These are phyloP conservation scores for Cichladusa arquata DNA, from an alignment of 2,113 vertebrate genomes.

Conservation along the genomic window DNA sequence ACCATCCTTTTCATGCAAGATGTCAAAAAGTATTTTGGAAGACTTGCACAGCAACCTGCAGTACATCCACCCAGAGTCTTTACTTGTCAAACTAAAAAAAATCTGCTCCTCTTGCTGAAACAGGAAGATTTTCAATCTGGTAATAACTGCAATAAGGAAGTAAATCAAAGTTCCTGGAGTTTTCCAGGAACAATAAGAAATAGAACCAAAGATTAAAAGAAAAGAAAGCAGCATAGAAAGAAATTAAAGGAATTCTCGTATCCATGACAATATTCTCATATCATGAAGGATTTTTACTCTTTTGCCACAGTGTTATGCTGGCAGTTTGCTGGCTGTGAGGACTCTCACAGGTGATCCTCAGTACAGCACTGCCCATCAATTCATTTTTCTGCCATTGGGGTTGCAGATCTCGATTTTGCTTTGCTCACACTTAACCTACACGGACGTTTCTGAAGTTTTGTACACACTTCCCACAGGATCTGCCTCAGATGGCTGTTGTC, in stretches of 20 bases:
- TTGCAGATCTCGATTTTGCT: background rate
- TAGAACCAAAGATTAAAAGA: background rate
- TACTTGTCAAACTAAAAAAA: background rate
- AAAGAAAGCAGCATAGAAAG: background rate
- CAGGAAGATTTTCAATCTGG: background rate
- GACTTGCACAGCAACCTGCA: background rate
- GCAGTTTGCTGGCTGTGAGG: background rate
- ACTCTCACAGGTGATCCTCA: background rate
- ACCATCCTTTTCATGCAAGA: background rate
- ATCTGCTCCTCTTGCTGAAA: background rate
- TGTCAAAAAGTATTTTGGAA: background rate
- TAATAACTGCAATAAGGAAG: background rate
- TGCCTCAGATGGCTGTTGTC: background rate
- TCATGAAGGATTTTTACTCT: background rate
- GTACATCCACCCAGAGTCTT: background rate
- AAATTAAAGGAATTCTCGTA: background rate
- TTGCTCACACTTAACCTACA: background rate
- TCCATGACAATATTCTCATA: background rate
- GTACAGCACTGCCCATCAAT: background rate
- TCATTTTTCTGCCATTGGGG: background rate
- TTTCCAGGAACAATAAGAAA: background rate
- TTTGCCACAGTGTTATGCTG: background rate
- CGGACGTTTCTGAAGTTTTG: background rate
- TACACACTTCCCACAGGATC: background rate
- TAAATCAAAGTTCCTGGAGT: background rate